Evolutionary conservation across 2,797 vertebrate genomes (phyloP).

Genomic region (Kryptolebias ocellatus): DNA sequence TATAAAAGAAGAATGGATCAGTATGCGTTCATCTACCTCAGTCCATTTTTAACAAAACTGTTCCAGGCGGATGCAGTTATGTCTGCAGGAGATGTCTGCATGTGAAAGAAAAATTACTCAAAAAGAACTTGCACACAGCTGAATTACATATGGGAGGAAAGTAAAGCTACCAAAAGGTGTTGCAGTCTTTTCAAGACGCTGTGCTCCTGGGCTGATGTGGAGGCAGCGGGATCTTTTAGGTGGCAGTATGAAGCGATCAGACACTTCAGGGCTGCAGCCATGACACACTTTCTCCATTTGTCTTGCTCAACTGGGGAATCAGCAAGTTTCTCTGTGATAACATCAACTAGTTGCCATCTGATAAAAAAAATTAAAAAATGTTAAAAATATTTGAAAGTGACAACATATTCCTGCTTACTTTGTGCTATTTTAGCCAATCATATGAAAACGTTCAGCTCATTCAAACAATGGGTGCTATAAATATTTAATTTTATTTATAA

Average conservation of each 20-base stretch:
- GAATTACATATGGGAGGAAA: not conserved
- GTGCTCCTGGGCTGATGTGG: slow-evolving; percentile 75
- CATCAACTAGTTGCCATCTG: slow-evolving; percentile 90
- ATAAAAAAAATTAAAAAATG: slow-evolving; percentile 17
- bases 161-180: slow-evolving; percentile 81
- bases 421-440: too few relatives aligned
- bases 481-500: too few relatives aligned
- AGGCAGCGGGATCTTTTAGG: slow-evolving; percentile 68
- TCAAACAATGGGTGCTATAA: too few relatives aligned
- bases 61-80: slow-evolving; percentile 88
- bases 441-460: too few relatives aligned
- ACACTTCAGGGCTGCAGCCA: slow-evolving; percentile 83
- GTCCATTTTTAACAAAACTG: slow-evolving; percentile 87
- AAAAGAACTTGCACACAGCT: not conserved
- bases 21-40: slow-evolving; percentile 85
- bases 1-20: not conserved
- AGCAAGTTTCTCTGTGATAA: slow-evolving; percentile 79
- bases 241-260: slow-evolving; percentile 78
- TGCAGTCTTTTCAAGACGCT: slow-evolving; percentile 82
- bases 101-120: slow-evolving; percentile 4
- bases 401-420: too few relatives aligned
- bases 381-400: not conserved
- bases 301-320: slow-evolving; percentile 67
- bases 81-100: slow-evolving; percentile 77
- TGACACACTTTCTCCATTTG: slow-evolving; percentile 83